Conservation (phyloP, 2,113 vertebrate genomes). For the Ardeotis arabs region DNA sequence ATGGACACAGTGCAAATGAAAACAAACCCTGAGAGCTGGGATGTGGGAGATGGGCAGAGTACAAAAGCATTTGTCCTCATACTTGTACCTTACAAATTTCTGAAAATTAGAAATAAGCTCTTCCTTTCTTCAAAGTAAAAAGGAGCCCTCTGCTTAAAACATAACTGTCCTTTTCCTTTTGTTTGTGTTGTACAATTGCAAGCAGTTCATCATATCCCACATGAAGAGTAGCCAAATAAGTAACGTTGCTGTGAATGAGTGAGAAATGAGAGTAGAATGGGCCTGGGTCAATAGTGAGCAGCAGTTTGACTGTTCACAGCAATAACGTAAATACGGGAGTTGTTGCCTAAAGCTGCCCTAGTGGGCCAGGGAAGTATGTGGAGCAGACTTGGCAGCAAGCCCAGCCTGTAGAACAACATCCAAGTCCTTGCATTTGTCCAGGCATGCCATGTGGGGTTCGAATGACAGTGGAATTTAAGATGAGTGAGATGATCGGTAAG, state of each 20-base stretch:
- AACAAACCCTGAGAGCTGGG: not conserved
- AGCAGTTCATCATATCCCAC: not conserved
- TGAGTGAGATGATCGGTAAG: slow-evolving; percentile 73
- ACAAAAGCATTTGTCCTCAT: not conserved
- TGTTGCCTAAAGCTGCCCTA: slow-evolving; percentile 77
- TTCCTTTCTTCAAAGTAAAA: not conserved
- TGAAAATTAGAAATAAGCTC: not conserved
- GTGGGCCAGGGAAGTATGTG: slow-evolving; percentile 75
- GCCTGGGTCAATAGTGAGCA: slow-evolving; percentile 59
- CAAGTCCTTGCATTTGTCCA: slow-evolving; percentile 81
- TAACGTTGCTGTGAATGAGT: slow-evolving; percentile 16
- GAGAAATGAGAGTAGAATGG: slow-evolving; percentile 45
- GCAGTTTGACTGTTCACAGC: slow-evolving; percentile 53
- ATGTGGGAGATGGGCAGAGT: not conserved
- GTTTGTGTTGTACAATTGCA: not conserved
- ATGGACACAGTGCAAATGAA: not conserved
- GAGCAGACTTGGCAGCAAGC: slow-evolving; percentile 78
- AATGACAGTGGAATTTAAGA: slow-evolving; percentile 86
- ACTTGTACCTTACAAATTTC: not conserved
- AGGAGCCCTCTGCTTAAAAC: not conserved
- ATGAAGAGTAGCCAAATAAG: not conserved
- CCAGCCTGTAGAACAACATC: slow-evolving; percentile 76
- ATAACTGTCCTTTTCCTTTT: not conserved
- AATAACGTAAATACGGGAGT: slow-evolving; percentile 71
- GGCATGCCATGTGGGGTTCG: slow-evolving; percentile 86